phyloP scores from a whole-genome alignment of 2,113 vertebrate species.

The Prochilodus magdalenae region DNA sequence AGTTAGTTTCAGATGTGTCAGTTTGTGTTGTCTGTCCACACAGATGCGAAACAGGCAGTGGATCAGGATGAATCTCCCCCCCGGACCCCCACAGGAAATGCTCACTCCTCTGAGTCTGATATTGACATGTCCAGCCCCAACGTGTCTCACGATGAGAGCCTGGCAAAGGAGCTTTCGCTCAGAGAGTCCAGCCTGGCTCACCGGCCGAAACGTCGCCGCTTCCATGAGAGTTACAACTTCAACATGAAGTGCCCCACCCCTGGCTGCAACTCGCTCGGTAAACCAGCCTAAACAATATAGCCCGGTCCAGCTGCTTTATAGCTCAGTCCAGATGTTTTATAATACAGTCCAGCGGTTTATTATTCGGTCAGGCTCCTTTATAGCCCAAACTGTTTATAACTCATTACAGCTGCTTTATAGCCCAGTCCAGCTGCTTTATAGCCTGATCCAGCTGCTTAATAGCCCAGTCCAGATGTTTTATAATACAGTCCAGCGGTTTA shows the following conservation, averaged over 20 bases:
- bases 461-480: too few relatives aligned
- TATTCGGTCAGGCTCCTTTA: too few relatives aligned
- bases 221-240: constrained; percentile 99
- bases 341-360: too few relatives aligned
- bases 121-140: constrained; percentile 93
- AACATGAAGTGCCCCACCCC: constrained; percentile 99
- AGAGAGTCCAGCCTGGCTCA: constrained; percentile 97
- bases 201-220: constrained; percentile 94
- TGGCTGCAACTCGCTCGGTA: constrained; percentile 96
- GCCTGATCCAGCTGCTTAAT: too few relatives aligned
- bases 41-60: constrained; percentile 81
- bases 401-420: too few relatives aligned
- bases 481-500: too few relatives aligned
- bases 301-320: too few relatives aligned
- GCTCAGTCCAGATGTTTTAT: too few relatives aligned
- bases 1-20: not conserved
- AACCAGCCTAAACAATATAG: not conserved
- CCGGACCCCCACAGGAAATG: constrained; percentile 93
- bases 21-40: not conserved
- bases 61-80: constrained; percentile 94
- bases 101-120: constrained; percentile 94
- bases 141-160: constrained; percentile 91
- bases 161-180: constrained; percentile 94
- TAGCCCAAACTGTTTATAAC: too few relatives aligned
- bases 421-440: too few relatives aligned